Evolutionary conservation across 2,888 invertebrate genomes (phyloP), one percentile per base, ranked within the genome.

Genomic region (Lutraria lutraria): DNA sequence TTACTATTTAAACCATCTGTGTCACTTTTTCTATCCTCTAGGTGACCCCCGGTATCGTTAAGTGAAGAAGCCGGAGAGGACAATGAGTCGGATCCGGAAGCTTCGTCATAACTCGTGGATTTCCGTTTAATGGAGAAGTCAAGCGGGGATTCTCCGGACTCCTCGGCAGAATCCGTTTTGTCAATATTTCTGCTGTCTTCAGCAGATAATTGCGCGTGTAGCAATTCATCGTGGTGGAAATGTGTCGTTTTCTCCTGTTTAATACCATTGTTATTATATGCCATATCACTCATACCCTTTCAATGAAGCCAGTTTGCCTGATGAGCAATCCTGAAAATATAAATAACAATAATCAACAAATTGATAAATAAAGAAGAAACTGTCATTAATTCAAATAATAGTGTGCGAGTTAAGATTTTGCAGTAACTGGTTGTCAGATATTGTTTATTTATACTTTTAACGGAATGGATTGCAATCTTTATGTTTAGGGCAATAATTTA

Each of bases 81-180:
- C 21, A 90, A 72, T 16, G 94, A 94, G 15, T 93, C 94, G 15
- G 91, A 92, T 13, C 93, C 92, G 13, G 93, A 94, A 15, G 88
- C 87, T 63, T 93, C 94, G 80, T 93, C 91, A 81, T 92, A 93
- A 60, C 89, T 91, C 76, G 87, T 89, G 81, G 93, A 91, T 91
- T 92, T 93, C 53, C 94, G 88, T 88, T 94, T 94, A 63, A 94
- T 92, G 15, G 94, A 94, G 87, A 95, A 95, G 88, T 95, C 95
- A n/a, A 95, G 88, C 53, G 95, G 95, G 13, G 93, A 93, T 72
- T 95, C 94, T 21, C 90, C 92, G 12, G 92, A 92, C 43, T 94
- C 94, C 34, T 94, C 94, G 16, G 93, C 92, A 13, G 93, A 93
- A 86, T 93, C 92, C 68, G 89, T 91, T 54, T 91, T 90, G 81